These are phyloP conservation scores for Oplegnathus fasciatus DNA, from an alignment of 2,113 vertebrate genomes.

Conservation along the genomic window DNA sequence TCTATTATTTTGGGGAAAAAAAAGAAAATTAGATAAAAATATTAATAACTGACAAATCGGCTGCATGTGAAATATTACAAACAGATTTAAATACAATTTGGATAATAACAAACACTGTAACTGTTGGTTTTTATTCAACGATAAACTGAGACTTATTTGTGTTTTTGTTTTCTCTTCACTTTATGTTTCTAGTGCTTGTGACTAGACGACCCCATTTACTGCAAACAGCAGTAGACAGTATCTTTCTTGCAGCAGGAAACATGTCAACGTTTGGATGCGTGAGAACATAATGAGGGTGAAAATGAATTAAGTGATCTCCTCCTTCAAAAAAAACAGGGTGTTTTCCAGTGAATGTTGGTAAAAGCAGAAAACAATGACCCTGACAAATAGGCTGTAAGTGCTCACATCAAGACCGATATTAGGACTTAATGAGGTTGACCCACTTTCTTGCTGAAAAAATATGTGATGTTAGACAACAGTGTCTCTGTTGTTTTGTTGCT, in stretches of 20 bases:
- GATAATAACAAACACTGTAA: not conserved
- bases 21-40: not conserved
- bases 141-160: not conserved
- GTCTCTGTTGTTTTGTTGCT: slow-evolving; percentile 50
- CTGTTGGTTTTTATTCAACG: not conserved
- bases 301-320: not conserved
- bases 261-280: not conserved
- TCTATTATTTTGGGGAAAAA: not conserved
- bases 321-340: not conserved
- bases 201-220: not conserved
- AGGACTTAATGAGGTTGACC: slow-evolving; percentile 73
- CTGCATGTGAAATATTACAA: not conserved
- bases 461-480: slow-evolving; percentile 48
- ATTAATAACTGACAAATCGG: not conserved
- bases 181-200: not conserved
- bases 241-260: not conserved
- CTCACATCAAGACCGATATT: slow-evolving; percentile 47
- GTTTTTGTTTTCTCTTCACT: not conserved
- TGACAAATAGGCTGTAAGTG: slow-evolving; percentile 42
- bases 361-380: slow-evolving; percentile 34
- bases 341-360: slow-evolving; percentile 13
- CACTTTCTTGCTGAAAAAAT: slow-evolving; percentile 57
- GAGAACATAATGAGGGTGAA: not conserved
- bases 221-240: not conserved
- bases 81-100: not conserved